A percentile compares a stretch with the other conserved stretches of the same genome.
Conservation (phyloP, 2,888 invertebrate genomes). For the Lingula anatina region DNA sequence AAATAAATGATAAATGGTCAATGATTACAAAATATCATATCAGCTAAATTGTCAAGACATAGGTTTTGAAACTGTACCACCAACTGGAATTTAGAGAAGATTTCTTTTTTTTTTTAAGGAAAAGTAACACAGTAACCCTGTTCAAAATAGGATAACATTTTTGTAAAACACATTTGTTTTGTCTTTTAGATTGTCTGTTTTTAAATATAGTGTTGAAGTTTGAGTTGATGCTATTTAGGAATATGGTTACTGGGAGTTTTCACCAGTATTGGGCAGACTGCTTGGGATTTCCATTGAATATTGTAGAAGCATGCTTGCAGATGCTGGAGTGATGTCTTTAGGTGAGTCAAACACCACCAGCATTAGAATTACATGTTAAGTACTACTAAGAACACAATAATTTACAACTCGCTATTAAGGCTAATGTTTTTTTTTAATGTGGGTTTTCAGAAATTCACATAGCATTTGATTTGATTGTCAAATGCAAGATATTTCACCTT, state of each 20-base stretch:
- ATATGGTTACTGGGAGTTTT: conserved; percentile 15
- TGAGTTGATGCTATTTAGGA: conserved; percentile 7
- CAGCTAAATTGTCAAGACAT: background rate
- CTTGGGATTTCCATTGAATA: conserved; percentile 13
- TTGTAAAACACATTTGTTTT: too few relatives aligned
- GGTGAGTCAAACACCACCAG: conserved; percentile 11
- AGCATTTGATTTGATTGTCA: too few relatives aligned
- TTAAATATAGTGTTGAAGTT: too few relatives aligned
- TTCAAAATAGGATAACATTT: too few relatives aligned
- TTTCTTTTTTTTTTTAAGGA: background rate
- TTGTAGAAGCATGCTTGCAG: conserved; percentile 10
- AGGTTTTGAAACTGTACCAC: too few relatives aligned
- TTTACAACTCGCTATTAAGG: background rate
- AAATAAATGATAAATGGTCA: background rate
- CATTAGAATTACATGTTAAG: background rate
- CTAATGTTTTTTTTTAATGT: too few relatives aligned
- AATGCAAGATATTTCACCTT: too few relatives aligned
- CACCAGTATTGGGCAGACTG: conserved; percentile 7
- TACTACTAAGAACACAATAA: background rate
- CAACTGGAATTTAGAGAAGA: background rate
- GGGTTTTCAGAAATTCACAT: too few relatives aligned
- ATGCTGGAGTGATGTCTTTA: conserved; percentile 18
- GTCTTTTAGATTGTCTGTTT: too few relatives aligned
- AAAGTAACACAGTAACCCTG: too few relatives aligned
- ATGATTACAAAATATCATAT: background rate